Evolutionary conservation across 2,888 invertebrate species (phyloP), one percentile per base, ranked within the genome.

Genomic region (Pandemis corylana): DNA sequence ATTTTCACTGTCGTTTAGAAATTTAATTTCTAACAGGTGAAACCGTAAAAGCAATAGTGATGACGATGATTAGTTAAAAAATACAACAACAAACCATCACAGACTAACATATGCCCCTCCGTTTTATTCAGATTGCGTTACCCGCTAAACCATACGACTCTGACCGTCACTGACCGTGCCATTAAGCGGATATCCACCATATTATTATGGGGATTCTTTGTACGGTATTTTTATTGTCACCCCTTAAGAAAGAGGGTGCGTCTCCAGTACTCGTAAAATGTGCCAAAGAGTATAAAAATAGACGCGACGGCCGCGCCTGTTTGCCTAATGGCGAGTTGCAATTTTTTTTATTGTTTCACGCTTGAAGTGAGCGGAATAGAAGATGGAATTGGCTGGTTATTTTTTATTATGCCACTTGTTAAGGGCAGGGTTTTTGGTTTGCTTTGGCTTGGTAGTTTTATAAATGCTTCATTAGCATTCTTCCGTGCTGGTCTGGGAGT

Each of bases 121-220:
- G 36, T 63, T 44, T 56, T 73, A 68, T 73, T 68, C 73, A 69
- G 56, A 73, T 65, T 64, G 46, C 51, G 36, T 36, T 12, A 53
- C 28, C 36, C 36, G 64, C 46, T 65, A 67, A 64, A 42, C 64
- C 56, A 51, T 49, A 69, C 56, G 51, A 20, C 56, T 56, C 5
- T 56, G 63, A 41, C 68, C 73, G 49, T 15, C 46, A 20, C 61
- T 69, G 76, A 49, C 73, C 72, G 73, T 36, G 67, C 70, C 72
- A 59, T 65, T 65, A 72, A 12, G 53, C 56, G 49, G 74, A 72
- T n/a, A 41, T 20, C n/a, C 20, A 13, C 72, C 68, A 64, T 70
- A 75, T 82, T 84, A 84, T 83, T 80, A 83, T 80, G 80, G 28
- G 78, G 79, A 67, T 69, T 69, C 73, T 78, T 78, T 59, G 20